Evolutionary conservation across 2,888 invertebrate species (phyloP).

Genomic region (Blastobasis adustella): DNA sequence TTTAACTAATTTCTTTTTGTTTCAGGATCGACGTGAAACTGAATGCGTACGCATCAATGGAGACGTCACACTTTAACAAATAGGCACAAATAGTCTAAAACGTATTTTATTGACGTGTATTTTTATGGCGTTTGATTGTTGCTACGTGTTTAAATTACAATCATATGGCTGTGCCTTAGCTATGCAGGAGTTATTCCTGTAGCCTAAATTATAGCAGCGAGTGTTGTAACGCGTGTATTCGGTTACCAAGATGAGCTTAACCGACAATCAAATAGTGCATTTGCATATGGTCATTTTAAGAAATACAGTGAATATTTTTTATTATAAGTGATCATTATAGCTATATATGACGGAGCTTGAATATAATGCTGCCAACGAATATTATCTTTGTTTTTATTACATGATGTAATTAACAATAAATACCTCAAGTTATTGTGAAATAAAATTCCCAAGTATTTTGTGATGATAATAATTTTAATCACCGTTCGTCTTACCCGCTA

Average conservation of each 20-base stretch:
- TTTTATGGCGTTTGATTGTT: too few relatives aligned
- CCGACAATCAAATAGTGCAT: slow-evolving; percentile 9
- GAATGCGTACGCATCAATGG: slow-evolving; percentile 75
- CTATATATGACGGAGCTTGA: too few relatives aligned
- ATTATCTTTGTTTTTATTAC: not conserved
- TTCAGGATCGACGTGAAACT: slow-evolving; percentile 76
- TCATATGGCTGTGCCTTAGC: not conserved
- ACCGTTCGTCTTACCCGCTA: slow-evolving; percentile 62
- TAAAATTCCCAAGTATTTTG: slow-evolving; percentile 24
- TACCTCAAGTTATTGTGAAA: slow-evolving; percentile 2
- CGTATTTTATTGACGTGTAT: too few relatives aligned
- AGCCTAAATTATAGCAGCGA: too few relatives aligned
- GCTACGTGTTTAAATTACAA: not conserved
- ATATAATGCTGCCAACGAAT: not conserved
- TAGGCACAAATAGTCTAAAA: slow-evolving; percentile 25
- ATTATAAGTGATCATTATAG: too few relatives aligned
- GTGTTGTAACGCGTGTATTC: too few relatives aligned
- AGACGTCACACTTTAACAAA: slow-evolving; percentile 77
- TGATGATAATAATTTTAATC: slow-evolving; percentile 65
- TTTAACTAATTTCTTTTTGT: not conserved
- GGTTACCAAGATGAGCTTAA: too few relatives aligned
- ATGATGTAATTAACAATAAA: too few relatives aligned
- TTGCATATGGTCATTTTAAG: not conserved
- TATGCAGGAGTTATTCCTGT: too few relatives aligned
- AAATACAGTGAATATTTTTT: too few relatives aligned